These are phyloP conservation scores for Numenius arquata DNA, from an alignment of 2,113 vertebrate species.

Conservation along the genomic window DNA sequence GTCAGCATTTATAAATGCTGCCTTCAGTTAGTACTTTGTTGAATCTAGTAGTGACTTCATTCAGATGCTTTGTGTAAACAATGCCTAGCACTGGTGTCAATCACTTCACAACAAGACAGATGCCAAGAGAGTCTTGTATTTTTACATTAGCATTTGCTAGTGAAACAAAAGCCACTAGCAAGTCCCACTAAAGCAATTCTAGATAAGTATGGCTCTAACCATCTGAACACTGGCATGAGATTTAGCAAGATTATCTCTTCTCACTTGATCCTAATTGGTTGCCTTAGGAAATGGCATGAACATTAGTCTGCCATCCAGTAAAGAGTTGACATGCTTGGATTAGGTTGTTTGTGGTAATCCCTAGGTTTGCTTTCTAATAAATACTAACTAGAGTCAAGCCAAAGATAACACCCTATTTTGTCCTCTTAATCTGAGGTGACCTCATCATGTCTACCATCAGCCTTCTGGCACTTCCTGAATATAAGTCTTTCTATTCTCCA, in stretches of 20 bases:
- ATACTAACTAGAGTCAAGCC: constrained; percentile 44
- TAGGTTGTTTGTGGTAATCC: constrained; percentile 32
- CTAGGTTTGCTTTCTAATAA: constrained; percentile 52
- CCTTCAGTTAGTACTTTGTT: background rate
- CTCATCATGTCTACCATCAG: background rate
- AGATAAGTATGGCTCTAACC: constrained; percentile 12
- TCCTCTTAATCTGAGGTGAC: constrained; percentile 50
- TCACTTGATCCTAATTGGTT: constrained; percentile 50
- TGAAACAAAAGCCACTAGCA: constrained; percentile 47
- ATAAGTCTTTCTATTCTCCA: background rate
- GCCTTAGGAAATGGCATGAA: constrained; percentile 48
- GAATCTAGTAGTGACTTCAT: background rate
- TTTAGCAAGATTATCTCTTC: constrained; percentile 46
- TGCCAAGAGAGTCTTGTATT: background rate
- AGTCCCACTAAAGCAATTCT: constrained; percentile 17
- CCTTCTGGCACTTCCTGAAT: constrained; percentile 28
- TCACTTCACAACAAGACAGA: constrained; percentile 18
- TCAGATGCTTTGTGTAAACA: constrained; percentile 17
- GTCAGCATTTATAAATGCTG: background rate
- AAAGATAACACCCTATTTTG: constrained; percentile 39
- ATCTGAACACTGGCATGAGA: constrained; percentile 52
- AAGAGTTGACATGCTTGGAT: constrained; percentile 8
- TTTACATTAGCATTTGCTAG: constrained; percentile 8
- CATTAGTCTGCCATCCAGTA: background rate
- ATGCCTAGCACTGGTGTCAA: background rate